Base-by-base conservation (phyloP, 2,888 invertebrate genomes). In the Emmelina monodactyla region DNA sequence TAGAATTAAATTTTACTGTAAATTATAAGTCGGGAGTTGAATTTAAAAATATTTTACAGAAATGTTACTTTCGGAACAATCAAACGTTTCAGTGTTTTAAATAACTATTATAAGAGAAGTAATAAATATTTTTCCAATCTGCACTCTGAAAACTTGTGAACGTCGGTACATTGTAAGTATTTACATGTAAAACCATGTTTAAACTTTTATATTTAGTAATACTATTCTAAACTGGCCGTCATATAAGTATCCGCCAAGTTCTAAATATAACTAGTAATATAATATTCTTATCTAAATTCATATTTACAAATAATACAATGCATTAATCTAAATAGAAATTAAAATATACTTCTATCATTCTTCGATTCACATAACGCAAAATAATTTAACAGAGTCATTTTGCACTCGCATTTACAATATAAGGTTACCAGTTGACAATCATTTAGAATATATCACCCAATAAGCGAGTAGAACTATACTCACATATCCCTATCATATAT, bases 221-320 rank as follows among this genome's bases (percentile, higher is more conserved):
- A 83, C 83, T 85, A 84, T 79, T 69, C 82, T 83, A 84, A 85
- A 87, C 86, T 87, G 87, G 87, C 87, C 87, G 76, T 84, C 76
- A 68, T 80, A 83, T 83, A 84, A 84, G 83, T 83, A 83, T 83
- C 82, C 78, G 84, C 83, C 84, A 83, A 81, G 82, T 83, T 82
- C 62, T 68, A 79, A 76, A 71, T 73, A 81, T 78, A 82, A 81
- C 79, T 78, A 79, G 63, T 72, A 73, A 78, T 78, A 78, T 83
- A 83, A 82, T 83, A 83, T 83, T 69, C 83, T 83, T 83, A 82
- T 70, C 72, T 76, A 72, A 55, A 60, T 62, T 78, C 67, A 69
- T 84, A 83, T 83, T 72, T 83, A 83, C 83, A 83, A 83, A 82
- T 83, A 83, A 83, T 83, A 83, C 83, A 83, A 72, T 76, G 78